Evolutionary conservation across 2,888 invertebrate species (phyloP), one percentile per base, ranked within the genome.

Genomic region (Nomada lathburiana): DNA sequence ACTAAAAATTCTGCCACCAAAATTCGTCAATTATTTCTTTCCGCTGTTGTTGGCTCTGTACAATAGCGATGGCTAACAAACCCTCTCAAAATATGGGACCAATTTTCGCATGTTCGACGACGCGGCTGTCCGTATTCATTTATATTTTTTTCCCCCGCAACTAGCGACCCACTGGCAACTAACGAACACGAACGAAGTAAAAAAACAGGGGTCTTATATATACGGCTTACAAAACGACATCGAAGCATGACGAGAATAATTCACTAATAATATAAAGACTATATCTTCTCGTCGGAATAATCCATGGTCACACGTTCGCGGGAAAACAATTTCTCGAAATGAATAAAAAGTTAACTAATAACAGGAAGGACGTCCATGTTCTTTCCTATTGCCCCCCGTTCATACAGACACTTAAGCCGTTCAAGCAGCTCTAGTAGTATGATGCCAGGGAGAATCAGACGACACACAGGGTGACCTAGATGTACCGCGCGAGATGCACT

Each of bases 401-500:
- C 7, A 36, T 36, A 36, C 7, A 9, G 53, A 23, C 57, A 57
- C 36, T 53, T 20, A 29, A 47, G 29, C 42, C 7, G 42, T 23
- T 57, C 52, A 50, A 79, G 65, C 60, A 69, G 11, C 52, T 16
- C 50, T 52, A 60, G 60, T 65, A 47, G 29, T 52, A 53, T 47
- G 64, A 23, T 63, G 29, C 23, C n/a, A 23, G 53, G 57, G 57
- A 42, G 80, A 78, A 80, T 79, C 76, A 67, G 63, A 76, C 47
- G 62, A 26, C 23, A 60, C 68, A n/a, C 42, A 29, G 20, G 42
- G 50, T 68, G 75, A 76, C 63, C 74, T 80, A 76, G 71, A 80
- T 77, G 73, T 60, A 64, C 44, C 64, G 26, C 29, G 69, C 55
- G 65, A 26, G 47, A 62, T 82, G 77, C 77, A 82, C 71, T 78